phyloP scores from a whole-genome alignment of 92 coral and sea anemone species.

The Pocillopora grandis region DNA sequence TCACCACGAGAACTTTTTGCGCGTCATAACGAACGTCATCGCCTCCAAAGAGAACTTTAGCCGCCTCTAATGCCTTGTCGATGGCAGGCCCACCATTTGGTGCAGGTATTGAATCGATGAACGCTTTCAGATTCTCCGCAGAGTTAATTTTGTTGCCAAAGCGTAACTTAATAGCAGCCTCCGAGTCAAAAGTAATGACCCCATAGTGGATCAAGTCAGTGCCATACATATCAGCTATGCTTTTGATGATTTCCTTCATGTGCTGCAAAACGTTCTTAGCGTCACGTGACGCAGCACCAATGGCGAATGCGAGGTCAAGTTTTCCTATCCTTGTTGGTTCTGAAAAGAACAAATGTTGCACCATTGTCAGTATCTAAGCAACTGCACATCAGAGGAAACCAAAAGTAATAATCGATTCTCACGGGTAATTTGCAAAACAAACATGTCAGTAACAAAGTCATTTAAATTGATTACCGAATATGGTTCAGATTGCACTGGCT shows the following conservation, averaged over 20 bases:
- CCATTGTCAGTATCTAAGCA: background rate
- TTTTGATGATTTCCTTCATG: conserved; percentile 57
- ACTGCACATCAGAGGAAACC: too few relatives aligned
- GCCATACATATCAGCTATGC: conserved; percentile 65
- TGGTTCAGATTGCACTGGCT: too few relatives aligned
- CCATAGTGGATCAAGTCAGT: conserved; percentile 80
- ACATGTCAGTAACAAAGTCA: too few relatives aligned
- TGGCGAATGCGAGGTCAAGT: conserved; percentile 74
- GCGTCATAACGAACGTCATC: conserved; percentile 77
- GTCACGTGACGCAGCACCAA: conserved; percentile 73
- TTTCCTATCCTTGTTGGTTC: conserved; percentile 60
- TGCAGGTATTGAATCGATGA: conserved; percentile 33
- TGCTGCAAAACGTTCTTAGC: conserved; percentile 52
- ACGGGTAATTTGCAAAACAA: too few relatives aligned
- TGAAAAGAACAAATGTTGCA: background rate
- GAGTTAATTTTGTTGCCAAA: conserved; percentile 39
- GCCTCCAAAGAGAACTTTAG: conserved; percentile 55
- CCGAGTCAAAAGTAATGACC: conserved; percentile 63
- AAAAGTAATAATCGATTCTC: too few relatives aligned
- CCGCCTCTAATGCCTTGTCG: conserved; percentile 64
- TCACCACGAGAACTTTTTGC: conserved; percentile 75
- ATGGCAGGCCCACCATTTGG: conserved; percentile 62
- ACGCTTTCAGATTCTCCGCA: conserved; percentile 38
- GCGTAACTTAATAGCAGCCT: conserved; percentile 27
- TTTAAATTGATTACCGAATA: too few relatives aligned